A percentile compares a stretch with the other conserved stretches of the same genome.
Evolutionary conservation across 1,140 invertebrate genomes (phyloP).

Genomic region (Ceratoteleas bidentatus): DNA sequence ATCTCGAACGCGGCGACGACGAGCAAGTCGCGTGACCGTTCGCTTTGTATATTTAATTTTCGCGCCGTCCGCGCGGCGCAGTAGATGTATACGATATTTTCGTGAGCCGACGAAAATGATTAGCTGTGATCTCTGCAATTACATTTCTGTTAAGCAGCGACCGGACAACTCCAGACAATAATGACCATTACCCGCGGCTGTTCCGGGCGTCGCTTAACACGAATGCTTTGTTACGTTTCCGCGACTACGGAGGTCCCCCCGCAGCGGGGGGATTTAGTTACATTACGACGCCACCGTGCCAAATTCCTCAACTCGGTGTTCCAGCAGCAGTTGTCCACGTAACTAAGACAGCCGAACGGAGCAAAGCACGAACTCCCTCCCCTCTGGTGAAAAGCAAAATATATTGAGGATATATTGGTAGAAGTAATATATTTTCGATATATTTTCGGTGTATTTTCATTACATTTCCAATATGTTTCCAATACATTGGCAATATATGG

Average conservation of each 20-base stretch:
- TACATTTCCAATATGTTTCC: too few species aligned
- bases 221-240: slow-evolving; percentile 47
- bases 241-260: slow-evolving; percentile 26
- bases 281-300: slow-evolving; percentile 5
- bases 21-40: too few species aligned
- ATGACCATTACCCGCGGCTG: neutral
- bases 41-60: too few species aligned
- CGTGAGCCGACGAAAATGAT: slow-evolving; percentile 44
- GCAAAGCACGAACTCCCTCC: neutral
- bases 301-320: slow-evolving; percentile 3
- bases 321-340: neutral
- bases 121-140: slow-evolving; percentile 61
- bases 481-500: too few species aligned
- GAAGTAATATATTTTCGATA: too few species aligned
- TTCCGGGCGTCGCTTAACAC: slow-evolving; percentile 32
- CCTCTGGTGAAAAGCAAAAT: too few species aligned
- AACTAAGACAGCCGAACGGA: slow-evolving; percentile 1
- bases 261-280: slow-evolving; percentile 23
- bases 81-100: slow-evolving; percentile 14
- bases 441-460: too few species aligned
- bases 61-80: neutral
- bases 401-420: too few species aligned
- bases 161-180: slow-evolving; percentile 4
- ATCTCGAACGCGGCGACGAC: too few species aligned
- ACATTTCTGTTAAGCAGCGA: slow-evolving; percentile 49